Conservation (phyloP, 2,113 vertebrate genomes). For the Ctenomys sociabilis region DNA sequence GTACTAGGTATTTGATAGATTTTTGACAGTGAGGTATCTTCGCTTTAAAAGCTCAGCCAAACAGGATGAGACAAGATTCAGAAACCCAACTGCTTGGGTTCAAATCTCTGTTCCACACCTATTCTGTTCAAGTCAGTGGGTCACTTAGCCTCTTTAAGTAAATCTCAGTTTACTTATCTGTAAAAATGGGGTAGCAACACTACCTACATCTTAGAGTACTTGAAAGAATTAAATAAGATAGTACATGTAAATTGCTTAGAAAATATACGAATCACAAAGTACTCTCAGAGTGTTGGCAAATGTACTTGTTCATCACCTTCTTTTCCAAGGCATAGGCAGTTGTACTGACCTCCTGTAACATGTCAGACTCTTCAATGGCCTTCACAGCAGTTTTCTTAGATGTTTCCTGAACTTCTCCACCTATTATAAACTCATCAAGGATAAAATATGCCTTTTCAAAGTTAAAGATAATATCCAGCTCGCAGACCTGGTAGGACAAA, state of each 20-base stretch:
- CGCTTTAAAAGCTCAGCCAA: background rate
- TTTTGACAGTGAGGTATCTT: slow-evolving; percentile 11
- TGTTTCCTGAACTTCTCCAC: slow-evolving; percentile 95
- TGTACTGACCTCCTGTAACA: slow-evolving; percentile 94
- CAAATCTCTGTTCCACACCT: background rate
- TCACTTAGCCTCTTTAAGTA: background rate
- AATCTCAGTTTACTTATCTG: background rate
- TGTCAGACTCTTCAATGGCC: slow-evolving; percentile 92
- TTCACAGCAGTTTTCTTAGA: slow-evolving; percentile 90
- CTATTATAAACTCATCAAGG: slow-evolving; percentile 96
- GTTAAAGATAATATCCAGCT: slow-evolving; percentile 98
- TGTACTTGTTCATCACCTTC: background rate
- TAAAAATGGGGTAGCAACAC: background rate
- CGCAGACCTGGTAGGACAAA: slow-evolving; percentile 91
- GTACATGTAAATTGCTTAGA: background rate
- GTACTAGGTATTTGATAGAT: background rate
- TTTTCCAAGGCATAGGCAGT: background rate
- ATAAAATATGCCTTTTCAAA: slow-evolving; percentile 98
- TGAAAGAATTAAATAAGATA: background rate
- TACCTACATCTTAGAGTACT: background rate
- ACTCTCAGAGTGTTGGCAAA: background rate
- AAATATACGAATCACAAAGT: background rate
- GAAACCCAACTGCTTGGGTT: background rate
- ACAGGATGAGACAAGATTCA: background rate
- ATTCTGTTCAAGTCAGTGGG: background rate